phyloP scores from a whole-genome alignment of 2,888 invertebrate species.

The Macroteleia sp. region DNA sequence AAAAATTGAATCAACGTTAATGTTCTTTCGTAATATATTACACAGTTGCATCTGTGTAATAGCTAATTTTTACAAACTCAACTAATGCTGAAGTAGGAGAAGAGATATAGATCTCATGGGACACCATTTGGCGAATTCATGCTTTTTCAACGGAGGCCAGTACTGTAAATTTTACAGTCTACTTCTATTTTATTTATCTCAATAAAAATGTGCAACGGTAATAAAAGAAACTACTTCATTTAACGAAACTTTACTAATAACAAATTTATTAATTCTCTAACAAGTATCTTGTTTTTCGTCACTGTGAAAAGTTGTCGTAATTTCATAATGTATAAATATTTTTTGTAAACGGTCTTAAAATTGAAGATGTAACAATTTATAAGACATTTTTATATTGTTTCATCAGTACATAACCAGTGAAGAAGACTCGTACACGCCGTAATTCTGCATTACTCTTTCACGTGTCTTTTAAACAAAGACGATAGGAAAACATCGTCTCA shows the following conservation, averaged over 20 bases:
- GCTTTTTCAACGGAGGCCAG: conserved; percentile 2
- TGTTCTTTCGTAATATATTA: not conserved
- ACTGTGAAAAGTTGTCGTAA: no score
- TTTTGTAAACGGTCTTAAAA: not conserved
- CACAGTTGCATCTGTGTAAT: not conserved
- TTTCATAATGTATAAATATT: not conserved
- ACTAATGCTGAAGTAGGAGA: not conserved
- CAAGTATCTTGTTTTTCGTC: not conserved
- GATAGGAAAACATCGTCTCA: no score
- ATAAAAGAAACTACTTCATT: not conserved
- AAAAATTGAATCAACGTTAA: no score
- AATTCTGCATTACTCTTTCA: no score
- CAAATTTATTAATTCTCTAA: not conserved
- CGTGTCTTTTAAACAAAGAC: no score
- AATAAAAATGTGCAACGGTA: conserved; percentile 2
- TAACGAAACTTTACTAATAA: conserved; percentile 1
- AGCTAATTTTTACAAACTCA: conserved; percentile 12
- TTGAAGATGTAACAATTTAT: not conserved
- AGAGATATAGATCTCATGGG: conserved; percentile 15
- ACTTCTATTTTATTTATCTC: conserved; percentile 3
- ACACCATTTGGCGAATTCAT: conserved; percentile 2
- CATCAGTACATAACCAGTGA: no score
- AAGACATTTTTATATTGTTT: no score
- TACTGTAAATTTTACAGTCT: not conserved
- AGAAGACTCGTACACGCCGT: no score